Evolutionary conservation across 2,797 vertebrate genomes (phyloP), one percentile per base, ranked within the genome.

Genomic region (Valencia hispanica): DNA sequence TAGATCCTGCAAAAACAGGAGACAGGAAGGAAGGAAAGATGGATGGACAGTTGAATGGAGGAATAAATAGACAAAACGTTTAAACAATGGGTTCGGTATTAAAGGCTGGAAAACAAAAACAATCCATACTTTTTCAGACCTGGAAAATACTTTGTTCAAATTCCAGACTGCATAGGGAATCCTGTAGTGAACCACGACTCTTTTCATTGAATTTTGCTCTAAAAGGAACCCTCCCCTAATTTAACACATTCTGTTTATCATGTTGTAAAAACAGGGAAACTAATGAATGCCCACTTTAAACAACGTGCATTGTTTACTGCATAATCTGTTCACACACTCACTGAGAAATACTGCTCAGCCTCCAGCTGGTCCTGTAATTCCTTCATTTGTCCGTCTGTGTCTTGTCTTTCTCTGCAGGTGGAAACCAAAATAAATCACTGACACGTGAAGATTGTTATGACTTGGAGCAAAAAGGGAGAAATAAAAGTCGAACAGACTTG

Each of bases 341-440:
- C 98, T 1, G 98, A 99, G 91, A 99, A 99, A 95, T 99, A 99
- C 78, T 99, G 98, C 51, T 99, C 98, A 1, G 98, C 97, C 91
- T 99, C 98, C 17, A 99, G 94, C 86, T 99, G 98, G 88, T 99
- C 98, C 88, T 99, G 98, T 57, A 99, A 94, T 83, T 99, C 98
- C 92, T 98, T 99, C 97, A 99, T 98, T 86, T 99, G 98, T 12
- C 98, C 98, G 30, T 99, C 98, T 53, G 98, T 96, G 88, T 99
- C 98, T 68, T 98, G 97, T 34, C 98, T 96, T 85, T 99, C 98
- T 93, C 98, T 99, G 89, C 7, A 22, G 34, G 74, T 17, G 36
- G 43, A 80, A 10, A 11, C 8, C 41, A 76, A 47, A 32, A 0
- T 0, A 3, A 48, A 32, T 41, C 25, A 12, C 55, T 30, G 3